Evolutionary conservation across 2,797 vertebrate genomes (phyloP).

Genomic region (Bufotes viridis): DNA sequence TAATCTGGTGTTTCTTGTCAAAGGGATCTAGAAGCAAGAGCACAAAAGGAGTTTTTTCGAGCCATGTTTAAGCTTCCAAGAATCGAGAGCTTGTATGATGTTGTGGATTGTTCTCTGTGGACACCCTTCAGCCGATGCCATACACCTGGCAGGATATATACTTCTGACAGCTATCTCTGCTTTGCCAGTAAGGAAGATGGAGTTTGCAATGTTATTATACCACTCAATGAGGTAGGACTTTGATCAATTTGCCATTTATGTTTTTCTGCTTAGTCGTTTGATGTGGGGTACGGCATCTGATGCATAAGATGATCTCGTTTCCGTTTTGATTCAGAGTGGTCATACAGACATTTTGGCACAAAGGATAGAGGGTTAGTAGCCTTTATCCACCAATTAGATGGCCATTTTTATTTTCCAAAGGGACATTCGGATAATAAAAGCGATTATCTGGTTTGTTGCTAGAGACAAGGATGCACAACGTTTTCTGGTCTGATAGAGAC

Average conservation of each 20-base stretch:
- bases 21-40: slow-evolving; percentile 91
- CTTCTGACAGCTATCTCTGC: slow-evolving; percentile 89
- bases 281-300: no score
- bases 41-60: slow-evolving; percentile 88
- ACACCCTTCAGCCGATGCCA: slow-evolving; percentile 93
- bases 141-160: slow-evolving; percentile 85
- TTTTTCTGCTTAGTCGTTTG: neutral
- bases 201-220: slow-evolving; percentile 85
- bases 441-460: no score
- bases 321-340: no score
- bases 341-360: no score
- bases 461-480: no score
- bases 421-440: no score
- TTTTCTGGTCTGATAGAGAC: no score
- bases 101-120: slow-evolving; percentile 88
- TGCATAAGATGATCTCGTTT: neutral
- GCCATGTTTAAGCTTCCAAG: slow-evolving; percentile 91
- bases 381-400: no score
- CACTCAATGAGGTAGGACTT: slow-evolving; percentile 86
- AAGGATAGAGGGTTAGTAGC: no score
- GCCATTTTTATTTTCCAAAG: no score
- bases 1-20: neutral
- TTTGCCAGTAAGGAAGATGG: slow-evolving; percentile 91
- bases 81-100: slow-evolving; percentile 81
- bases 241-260: neutral